Evolutionary conservation across 2,797 vertebrate species (phyloP), one percentile per base, ranked within the genome.

Genomic region (Cichlasoma orientale): DNA sequence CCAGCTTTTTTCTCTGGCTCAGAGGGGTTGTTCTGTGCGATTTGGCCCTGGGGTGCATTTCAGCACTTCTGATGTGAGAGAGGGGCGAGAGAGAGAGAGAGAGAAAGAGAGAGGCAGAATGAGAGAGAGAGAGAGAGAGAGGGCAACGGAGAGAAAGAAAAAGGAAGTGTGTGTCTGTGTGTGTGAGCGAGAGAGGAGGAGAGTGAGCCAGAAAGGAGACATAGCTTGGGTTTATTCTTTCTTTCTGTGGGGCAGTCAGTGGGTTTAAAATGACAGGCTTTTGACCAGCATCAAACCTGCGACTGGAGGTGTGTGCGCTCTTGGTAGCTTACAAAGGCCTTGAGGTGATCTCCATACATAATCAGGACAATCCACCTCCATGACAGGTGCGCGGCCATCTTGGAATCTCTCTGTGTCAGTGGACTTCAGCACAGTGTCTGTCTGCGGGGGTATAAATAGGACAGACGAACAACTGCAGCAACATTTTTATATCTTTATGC

Each of bases 31-130:
- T 96, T 95, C 93, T 93, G 90, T 94, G 93, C 94, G 93, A 95
- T 96, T 96, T 95, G 95, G 95, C 95, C 96, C 95, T 93, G 94
- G 95, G 96, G 95, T 96, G 94, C 95, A 94, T 96, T 96, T 96
- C 93, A 95, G 88, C 86, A 89, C 92, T 93, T 95, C 92, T 93
- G 92, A 94, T 94, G 94, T 93, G 92, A 94, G 93, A 91, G 90
- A 92, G 90, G 85, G 88, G 89, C 16, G 16, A 66, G 61, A 66
- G 61, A 66, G 88, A 63, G 89, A 89, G 88, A 88, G 82, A 90
- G 87, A 87, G 77, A 85, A 71, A 72, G 52, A 56, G 56, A 87
- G 85, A 84, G 79, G 82, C 56, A 75, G 63, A 86, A 59, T 85
- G 72, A 77, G 72, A 83, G 27, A 27, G 27, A 27, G 72, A 83